Evolutionary conservation across 2,113 vertebrate genomes (phyloP), one percentile per base, ranked within the genome.

Genomic region (Neofelis nebulosa): DNA sequence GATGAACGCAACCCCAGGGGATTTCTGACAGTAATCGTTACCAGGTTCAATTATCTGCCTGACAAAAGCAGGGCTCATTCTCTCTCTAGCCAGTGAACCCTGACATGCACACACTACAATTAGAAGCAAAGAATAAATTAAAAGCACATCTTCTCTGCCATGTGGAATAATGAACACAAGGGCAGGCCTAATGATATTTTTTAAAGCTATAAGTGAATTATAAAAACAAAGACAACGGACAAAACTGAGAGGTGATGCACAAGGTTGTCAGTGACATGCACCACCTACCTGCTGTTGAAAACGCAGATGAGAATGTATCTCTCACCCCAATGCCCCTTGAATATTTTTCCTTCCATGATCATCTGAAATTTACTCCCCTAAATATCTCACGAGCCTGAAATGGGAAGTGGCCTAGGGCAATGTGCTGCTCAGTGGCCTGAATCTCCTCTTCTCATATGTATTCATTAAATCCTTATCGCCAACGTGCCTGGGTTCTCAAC

Each of bases 1-100:
- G 97, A 98, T 97, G 93, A 78, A 73, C 96, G 90, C 63, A 95
- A 97, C 98, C 98, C 96, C 57, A 48, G 97, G 98, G 97, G 98
- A 98, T 71, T 97, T 97, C 96, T 98, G 97, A 98, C 98, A 98
- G 98, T 98, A 98, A 98, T 98, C 92, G 87, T 99, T 98, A 98
- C 98, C 97, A 98, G 98, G 95, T 98, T 99, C 99, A 99, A 99
- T 99, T 99, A 99, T 98, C 98, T 98, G 98, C 98, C 98, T 96
- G 97, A 98, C 97, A 98, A 98, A 98, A 98, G 97, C 95, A 38
- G 95, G 97, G 86, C 97, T 98, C 93, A 3, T 98, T 98, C 98
- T 97, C 97, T 98, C 98, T 97, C 97, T 91, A 98, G 81, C 96
- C 98, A 99, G 98, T 98, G 98, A 99, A 98, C 98, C 98, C 97